Evolutionary conservation across 2,113 vertebrate genomes (phyloP).

Genomic region (Dromaius novaehollandiae): DNA sequence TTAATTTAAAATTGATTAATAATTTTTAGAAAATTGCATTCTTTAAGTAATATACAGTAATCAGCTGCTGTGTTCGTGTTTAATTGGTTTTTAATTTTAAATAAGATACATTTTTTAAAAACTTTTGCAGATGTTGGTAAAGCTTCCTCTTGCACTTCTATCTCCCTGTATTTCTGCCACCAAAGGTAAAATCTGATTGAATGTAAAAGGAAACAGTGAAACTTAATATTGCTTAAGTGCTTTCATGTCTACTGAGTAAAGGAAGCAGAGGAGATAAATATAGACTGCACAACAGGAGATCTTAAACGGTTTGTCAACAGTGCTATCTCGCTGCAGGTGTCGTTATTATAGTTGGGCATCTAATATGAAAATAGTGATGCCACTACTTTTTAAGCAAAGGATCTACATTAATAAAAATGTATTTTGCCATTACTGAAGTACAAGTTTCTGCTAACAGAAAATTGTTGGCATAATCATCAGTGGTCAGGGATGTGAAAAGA

Average conservation of each 20-base stretch:
- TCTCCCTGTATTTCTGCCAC: not conserved
- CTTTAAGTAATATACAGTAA: not conserved
- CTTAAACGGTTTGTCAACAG: not conserved
- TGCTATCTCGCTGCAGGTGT: not conserved
- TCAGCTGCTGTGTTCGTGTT: not conserved
- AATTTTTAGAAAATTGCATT: not conserved
- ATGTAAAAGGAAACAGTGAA: not conserved
- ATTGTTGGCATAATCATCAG: not conserved
- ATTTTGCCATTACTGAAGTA: not conserved
- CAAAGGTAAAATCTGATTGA: not conserved
- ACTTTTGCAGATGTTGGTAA: not conserved
- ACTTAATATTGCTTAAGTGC: not conserved
- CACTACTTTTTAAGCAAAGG: not conserved
- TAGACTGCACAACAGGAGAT: not conserved
- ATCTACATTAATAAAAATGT: not conserved
- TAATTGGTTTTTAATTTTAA: not conserved
- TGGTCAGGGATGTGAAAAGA: not conserved
- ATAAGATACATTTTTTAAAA: not conserved
- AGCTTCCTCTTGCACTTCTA: not conserved
- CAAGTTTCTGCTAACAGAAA: not conserved
- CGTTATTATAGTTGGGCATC: not conserved
- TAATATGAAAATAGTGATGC: not conserved
- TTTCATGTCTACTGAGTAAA: not conserved
- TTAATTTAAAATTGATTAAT: not conserved
- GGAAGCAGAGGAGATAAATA: not conserved